Evolutionary conservation across 2,797 vertebrate species (phyloP).

Genomic region (Micropoecilia bifurca): DNA sequence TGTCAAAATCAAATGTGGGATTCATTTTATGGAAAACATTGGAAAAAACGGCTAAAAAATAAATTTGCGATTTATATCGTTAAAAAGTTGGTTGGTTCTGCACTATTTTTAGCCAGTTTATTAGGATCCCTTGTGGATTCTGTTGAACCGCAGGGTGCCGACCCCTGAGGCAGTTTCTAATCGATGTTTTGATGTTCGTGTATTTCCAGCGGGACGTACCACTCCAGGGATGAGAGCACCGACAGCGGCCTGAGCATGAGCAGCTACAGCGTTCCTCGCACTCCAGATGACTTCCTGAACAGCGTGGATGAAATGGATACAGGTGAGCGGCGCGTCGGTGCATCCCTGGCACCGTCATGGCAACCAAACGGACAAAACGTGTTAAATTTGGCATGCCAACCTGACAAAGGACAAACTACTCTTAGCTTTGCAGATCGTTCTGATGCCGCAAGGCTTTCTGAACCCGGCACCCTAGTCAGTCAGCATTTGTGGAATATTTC

Average conservation of each 20-base stretch:
- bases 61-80: no score
- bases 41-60: no score
- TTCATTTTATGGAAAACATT: no score
- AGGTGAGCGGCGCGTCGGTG: slow-evolving; percentile 73
- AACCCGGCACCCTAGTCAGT: not conserved
- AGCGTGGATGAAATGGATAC: slow-evolving; percentile 99
- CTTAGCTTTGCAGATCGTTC: not conserved
- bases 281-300: slow-evolving; percentile 98
- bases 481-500: slow-evolving; percentile 2
- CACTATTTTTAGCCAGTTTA: no score
- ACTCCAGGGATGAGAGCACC: slow-evolving; percentile 98
- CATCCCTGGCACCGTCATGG: not conserved
- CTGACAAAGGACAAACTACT: not conserved
- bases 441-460: not conserved
- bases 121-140: no score
- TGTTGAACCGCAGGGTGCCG: no score
- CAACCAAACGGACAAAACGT: not conserved
- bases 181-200: slow-evolving; percentile 3
- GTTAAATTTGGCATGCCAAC: not conserved
- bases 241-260: slow-evolving; percentile 99
- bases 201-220: slow-evolving; percentile 90
- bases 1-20: no score
- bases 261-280: slow-evolving; percentile 98
- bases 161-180: not conserved
- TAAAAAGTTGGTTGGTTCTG: no score